A percentile compares a stretch with the other conserved stretches of the same genome.
Conservation (phyloP, 2,888 invertebrate species). For the Papilio elwesi region DNA sequence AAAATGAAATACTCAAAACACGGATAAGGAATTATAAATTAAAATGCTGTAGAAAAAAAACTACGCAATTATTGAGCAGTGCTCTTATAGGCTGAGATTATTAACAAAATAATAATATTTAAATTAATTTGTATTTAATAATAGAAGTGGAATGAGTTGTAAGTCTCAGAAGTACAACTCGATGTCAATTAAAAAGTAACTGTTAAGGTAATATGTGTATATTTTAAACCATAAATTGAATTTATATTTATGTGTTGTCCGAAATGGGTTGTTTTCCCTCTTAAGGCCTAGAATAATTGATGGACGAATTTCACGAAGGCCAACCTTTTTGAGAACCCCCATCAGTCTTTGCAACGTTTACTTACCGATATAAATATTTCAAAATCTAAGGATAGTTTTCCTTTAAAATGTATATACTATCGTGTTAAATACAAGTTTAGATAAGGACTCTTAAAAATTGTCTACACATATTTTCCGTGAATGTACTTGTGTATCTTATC, state of each 20-base stretch:
- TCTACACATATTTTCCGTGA: no score
- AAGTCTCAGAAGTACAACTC: not conserved
- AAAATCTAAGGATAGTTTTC: slow-evolving; percentile 18
- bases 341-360: slow-evolving; percentile 20
- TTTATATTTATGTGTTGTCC: not conserved
- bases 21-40: no score
- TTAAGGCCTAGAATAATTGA: slow-evolving; percentile 22
- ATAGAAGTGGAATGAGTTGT: no score
- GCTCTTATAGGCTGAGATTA: no score
- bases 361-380: slow-evolving; percentile 7
- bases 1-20: no score
- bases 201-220: not conserved
- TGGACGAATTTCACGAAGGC: slow-evolving; percentile 16
- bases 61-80: no score
- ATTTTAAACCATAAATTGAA: not conserved
- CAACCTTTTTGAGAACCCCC: slow-evolving; percentile 23
- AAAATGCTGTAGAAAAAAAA: no score
- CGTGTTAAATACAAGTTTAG: not conserved
- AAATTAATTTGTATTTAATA: no score
- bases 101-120: no score
- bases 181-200: not conserved
- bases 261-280: not conserved
- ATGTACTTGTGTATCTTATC: no score
- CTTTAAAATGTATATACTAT: not conserved
- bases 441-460: not conserved